phyloP scores from a whole-genome alignment of 2,113 vertebrate species.

The Pterocles gutturalis region DNA sequence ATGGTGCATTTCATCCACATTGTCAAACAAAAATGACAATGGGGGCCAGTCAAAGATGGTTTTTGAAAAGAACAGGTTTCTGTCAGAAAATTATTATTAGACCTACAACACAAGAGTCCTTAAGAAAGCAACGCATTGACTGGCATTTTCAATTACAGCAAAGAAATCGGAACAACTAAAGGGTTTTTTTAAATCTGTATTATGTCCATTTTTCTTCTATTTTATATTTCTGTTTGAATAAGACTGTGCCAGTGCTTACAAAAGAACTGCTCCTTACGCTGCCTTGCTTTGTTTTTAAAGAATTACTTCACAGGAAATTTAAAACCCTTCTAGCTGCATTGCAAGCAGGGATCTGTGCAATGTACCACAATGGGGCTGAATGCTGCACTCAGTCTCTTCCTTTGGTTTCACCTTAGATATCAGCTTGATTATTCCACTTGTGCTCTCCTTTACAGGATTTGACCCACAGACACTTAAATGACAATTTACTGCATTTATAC shows the following conservation, averaged over 20 bases:
- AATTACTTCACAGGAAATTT: background rate
- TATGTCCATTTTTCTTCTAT: background rate
- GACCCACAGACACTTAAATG: background rate
- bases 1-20: background rate
- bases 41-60: background rate
- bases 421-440: background rate
- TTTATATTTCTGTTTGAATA: background rate
- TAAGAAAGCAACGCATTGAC: background rate
- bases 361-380: background rate
- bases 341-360: background rate
- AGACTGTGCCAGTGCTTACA: background rate
- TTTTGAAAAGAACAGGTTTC: background rate
- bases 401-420: background rate
- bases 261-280: background rate
- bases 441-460: background rate
- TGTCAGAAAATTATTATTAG: background rate
- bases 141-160: background rate
- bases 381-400: background rate
- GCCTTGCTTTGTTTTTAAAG: background rate
- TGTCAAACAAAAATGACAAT: background rate
- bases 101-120: background rate
- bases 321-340: background rate
- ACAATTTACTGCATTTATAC: background rate
- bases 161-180: background rate
- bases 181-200: background rate